Conservation (phyloP, 2,113 vertebrate species). For the Sturnira hondurensis region DNA sequence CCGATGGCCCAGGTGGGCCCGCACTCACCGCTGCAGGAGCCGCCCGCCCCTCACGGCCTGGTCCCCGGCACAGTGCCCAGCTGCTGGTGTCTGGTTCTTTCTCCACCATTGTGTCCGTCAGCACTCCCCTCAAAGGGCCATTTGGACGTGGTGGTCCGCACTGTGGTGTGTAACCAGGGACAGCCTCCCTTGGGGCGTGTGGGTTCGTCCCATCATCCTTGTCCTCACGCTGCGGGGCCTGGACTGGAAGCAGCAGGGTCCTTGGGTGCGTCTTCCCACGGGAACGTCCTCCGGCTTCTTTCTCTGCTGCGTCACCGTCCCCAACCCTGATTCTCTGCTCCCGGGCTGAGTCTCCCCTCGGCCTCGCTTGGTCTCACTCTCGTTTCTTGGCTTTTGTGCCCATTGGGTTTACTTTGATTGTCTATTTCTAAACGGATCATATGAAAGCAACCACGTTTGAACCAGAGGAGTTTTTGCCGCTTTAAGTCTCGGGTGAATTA, state of each 20-base stretch:
- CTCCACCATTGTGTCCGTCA: not conserved
- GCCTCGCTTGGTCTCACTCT: not conserved
- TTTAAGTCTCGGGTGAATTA: not conserved
- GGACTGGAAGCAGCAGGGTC: not conserved
- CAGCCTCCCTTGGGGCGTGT: rapidly evolving
- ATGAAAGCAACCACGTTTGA: not conserved
- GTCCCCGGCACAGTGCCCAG: rapidly evolving
- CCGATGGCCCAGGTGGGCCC: rapidly evolving
- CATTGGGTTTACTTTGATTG: too few relatives aligned
- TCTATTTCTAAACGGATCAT: not conserved
- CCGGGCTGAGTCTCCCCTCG: not conserved
- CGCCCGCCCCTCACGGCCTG: rapidly evolving
- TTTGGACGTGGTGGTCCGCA: not conserved
- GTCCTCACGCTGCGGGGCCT: not conserved
- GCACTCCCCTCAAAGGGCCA: not conserved
- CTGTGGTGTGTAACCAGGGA: not conserved
- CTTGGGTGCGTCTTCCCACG: not conserved
- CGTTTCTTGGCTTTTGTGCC: not conserved
- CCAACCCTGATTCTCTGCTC: not conserved
- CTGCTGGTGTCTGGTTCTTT: rapidly evolving
- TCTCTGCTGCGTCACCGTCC: not conserved
- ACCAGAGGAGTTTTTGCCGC: not conserved
- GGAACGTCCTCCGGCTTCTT: not conserved
- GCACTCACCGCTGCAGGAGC: too few relatives aligned
- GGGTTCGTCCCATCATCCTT: rapidly evolving